Conservation (phyloP, 2,888 invertebrate species). For the Standfussiana lucernea region DNA sequence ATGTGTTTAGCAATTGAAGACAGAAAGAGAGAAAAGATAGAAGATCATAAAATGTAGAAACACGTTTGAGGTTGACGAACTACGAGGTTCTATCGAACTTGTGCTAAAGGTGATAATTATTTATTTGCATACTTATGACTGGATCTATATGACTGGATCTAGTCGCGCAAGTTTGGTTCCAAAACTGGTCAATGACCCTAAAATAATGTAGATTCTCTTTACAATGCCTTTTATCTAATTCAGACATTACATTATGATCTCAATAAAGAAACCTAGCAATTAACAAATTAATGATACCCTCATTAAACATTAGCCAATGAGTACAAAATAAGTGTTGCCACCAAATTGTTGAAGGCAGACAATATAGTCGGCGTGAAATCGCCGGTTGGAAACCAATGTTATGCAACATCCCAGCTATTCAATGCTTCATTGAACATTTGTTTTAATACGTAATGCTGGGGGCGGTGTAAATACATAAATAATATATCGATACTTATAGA, state of each 20-base stretch:
- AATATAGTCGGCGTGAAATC: conserved; percentile 57
- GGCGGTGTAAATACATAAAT: conserved; percentile 35
- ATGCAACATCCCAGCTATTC: conserved; percentile 61
- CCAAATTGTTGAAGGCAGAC: conserved; percentile 54
- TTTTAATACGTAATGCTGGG: conserved; percentile 36
- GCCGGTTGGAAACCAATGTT: conserved; percentile 47
- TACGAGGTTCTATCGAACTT: conserved; percentile 46
- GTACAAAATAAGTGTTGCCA: conserved; percentile 22
- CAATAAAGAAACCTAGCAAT: neutral
- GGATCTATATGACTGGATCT: conserved; percentile 15
- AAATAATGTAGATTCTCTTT: neutral
- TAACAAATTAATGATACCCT: conserved; percentile 19
- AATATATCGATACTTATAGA: conserved; percentile 32
- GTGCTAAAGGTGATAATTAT: conserved; percentile 45
- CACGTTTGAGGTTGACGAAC: conserved; percentile 51
- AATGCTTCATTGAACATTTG: conserved; percentile 54
- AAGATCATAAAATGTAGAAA: neutral
- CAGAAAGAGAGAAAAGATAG: neutral
- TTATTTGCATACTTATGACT: conserved; percentile 58
- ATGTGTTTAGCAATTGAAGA: conserved; percentile 1
- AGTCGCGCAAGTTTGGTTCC: conserved; percentile 20
- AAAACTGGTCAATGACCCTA: conserved; percentile 15
- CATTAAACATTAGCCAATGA: conserved; percentile 26
- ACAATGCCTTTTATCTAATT: neutral
- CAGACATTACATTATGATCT: neutral